Evolutionary conservation across 2,888 invertebrate genomes (phyloP).

Genomic region (Julus scanicus): DNA sequence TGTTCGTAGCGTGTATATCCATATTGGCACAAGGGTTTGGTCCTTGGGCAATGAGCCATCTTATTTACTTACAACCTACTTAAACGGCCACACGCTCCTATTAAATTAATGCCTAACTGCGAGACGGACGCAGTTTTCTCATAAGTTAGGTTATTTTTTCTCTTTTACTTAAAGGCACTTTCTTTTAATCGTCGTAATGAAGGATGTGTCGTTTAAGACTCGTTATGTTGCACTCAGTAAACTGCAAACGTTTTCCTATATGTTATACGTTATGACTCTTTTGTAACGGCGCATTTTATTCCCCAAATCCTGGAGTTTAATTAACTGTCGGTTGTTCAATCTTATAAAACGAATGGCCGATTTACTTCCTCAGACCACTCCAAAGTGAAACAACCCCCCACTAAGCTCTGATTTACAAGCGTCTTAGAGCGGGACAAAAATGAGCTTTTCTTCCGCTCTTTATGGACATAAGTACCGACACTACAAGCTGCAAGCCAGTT

Average conservation of each 20-base stretch:
- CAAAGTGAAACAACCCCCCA: slow-evolving; percentile 18
- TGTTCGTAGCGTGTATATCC: background rate
- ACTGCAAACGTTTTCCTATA: background rate
- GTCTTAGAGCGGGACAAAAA: background rate
- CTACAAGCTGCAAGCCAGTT: background rate
- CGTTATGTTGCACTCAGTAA: slow-evolving; percentile 15
- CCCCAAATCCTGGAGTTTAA: slow-evolving; percentile 19
- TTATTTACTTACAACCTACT: slow-evolving; percentile 11
- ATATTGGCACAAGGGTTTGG: background rate
- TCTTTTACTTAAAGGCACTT: slow-evolving; percentile 19
- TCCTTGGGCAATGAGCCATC: slow-evolving; percentile 19
- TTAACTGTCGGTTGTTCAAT: slow-evolving; percentile 10
- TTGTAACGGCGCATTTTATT: background rate
- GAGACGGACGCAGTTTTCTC: background rate
- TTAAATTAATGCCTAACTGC: background rate
- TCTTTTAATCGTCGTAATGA: slow-evolving; percentile 19
- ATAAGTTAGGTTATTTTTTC: background rate
- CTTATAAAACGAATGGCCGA: slow-evolving; percentile 11
- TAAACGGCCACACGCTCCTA: slow-evolving; percentile 8
- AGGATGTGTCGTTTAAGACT: background rate
- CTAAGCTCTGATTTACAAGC: slow-evolving; percentile 19
- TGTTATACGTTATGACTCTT: background rate
- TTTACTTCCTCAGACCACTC: background rate
- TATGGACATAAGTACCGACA: background rate
- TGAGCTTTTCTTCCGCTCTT: background rate